phyloP scores from a whole-genome alignment of 2,888 invertebrate genomes.

The Caenorhabditis doughertyi region DNA sequence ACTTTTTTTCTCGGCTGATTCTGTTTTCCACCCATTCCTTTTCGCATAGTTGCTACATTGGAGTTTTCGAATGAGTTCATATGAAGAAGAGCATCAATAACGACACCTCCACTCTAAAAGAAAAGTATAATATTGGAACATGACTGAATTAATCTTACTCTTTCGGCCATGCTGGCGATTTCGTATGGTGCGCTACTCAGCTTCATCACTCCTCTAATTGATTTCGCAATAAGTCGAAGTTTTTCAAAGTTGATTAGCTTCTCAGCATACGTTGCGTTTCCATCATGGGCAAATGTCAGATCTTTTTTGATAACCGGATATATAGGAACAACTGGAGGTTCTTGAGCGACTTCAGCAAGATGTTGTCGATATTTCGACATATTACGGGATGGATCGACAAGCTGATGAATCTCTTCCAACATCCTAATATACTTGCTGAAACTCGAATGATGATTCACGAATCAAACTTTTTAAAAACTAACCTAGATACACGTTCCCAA shows the following conservation, averaged over 20 bases:
- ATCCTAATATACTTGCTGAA: conserved; percentile 90
- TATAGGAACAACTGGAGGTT: conserved; percentile 84
- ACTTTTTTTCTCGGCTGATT: conserved; percentile 77
- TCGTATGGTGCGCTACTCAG: conserved; percentile 93
- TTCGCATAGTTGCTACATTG: conserved; percentile 79
- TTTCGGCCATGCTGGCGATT: conserved; percentile 76
- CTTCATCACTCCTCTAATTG: conserved; percentile 87
- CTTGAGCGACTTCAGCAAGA: conserved; percentile 84
- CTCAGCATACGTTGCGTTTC: conserved; percentile 87
- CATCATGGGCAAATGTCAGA: conserved; percentile 97
- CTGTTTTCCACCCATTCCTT: conserved; percentile 63
- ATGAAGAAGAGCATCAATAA: conserved; percentile 78
- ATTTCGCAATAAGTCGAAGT: conserved; percentile 97
- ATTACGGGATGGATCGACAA: conserved; percentile 98
- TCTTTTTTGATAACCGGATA: conserved; percentile 87
- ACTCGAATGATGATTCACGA: not conserved
- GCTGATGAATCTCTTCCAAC: conserved; percentile 93
- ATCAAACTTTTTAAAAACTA: not conserved
- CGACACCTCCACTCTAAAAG: conserved; percentile 72
- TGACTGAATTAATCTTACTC: no score
- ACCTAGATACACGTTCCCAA: conserved; percentile 95
- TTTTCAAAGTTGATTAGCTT: conserved; percentile 93
- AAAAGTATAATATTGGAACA: no score
- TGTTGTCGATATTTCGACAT: conserved; percentile 98
- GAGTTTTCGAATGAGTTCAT: conserved; percentile 80